Percentiles rank a stretch among this genome's conserved stretches.
Evolutionary conservation across 2,113 vertebrate genomes (phyloP).

Genomic region (Eurypyga helias): DNA sequence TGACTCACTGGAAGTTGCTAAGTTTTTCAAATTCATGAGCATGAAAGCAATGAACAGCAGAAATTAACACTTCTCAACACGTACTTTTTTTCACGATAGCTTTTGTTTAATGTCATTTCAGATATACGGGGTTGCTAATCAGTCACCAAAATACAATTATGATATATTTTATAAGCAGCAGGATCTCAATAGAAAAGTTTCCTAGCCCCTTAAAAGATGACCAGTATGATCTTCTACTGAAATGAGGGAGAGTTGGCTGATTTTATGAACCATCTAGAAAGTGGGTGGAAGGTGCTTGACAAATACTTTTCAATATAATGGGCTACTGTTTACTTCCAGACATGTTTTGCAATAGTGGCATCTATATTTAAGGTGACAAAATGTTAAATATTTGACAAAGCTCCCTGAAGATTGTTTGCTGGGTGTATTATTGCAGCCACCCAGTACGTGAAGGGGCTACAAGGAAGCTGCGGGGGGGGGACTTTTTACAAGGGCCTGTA

Average conservation of each 20-base stretch:
- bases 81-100: neutral
- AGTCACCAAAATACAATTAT: neutral
- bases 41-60: neutral
- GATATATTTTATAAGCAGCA: neutral
- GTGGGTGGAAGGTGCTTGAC: neutral
- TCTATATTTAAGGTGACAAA: neutral
- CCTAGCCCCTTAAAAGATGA: neutral
- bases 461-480: no score
- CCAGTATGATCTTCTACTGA: neutral
- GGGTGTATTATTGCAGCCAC: no score
- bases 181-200: neutral
- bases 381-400: neutral
- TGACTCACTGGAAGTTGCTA: constrained; percentile 39
- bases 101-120: neutral
- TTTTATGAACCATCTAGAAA: neutral
- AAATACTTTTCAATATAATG: neutral
- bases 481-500: no score
- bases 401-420: neutral
- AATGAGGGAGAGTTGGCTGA: neutral
- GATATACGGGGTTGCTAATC: neutral
- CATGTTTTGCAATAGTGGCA: neutral
- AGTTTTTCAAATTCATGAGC: neutral
- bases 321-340: neutral
- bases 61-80: neutral
- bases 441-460: no score